Conservation (phyloP, 2,888 invertebrate species). For the Synergus laeviventris region DNA sequence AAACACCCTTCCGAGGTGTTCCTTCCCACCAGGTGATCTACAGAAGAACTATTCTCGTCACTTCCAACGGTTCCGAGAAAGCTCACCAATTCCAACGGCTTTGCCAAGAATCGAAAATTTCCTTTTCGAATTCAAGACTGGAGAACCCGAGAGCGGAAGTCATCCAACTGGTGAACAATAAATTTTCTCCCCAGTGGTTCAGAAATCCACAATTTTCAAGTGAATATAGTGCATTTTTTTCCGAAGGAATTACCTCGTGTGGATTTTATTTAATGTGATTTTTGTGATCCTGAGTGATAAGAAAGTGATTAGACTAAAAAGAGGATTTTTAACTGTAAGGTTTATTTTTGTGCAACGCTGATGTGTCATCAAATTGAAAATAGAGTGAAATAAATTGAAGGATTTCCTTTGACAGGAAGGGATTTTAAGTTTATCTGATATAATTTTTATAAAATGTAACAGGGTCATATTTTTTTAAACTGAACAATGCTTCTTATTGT, state of each 20-base stretch:
- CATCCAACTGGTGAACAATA: neutral
- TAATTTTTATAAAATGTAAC: neutral
- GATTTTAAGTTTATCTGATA: neutral
- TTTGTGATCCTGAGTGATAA: neutral
- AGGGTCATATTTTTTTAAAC: no score
- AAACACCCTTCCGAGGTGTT: constrained; percentile 65
- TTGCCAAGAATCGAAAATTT: neutral
- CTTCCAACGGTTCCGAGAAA: neutral
- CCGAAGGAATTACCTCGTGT: no score
- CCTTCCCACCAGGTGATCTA: constrained; percentile 42
- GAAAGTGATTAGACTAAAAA: neutral
- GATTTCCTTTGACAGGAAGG: neutral
- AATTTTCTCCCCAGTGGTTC: neutral
- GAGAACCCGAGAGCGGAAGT: neutral
- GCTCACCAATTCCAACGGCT: neutral
- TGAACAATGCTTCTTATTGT: neutral
- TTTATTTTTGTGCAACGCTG: neutral
- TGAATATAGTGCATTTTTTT: neutral
- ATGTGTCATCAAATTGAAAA: neutral
- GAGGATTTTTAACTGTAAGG: neutral
- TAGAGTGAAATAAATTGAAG: neutral
- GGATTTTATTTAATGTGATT: neutral
- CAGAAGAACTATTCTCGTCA: constrained; percentile 30
- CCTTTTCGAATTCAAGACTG: neutral
- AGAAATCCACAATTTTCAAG: neutral